Evolutionary conservation across 1,140 invertebrate species (phyloP).

Genomic region (Drosophila lini): DNA sequence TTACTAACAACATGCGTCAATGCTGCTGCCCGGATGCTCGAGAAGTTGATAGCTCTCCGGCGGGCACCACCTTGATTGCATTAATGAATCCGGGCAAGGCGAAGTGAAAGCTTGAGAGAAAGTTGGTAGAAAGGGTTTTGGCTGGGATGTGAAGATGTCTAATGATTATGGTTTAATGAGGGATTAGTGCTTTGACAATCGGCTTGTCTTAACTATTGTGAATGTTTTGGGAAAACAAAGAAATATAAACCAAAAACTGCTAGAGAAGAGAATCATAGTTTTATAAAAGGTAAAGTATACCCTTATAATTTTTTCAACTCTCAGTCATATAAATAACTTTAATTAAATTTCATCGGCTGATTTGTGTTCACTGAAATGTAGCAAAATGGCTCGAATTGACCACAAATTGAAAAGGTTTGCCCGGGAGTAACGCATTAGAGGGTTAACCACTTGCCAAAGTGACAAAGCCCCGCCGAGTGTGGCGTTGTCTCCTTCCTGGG

Average conservation of each 20-base stretch:
- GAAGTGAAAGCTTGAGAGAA: background rate
- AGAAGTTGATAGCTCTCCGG: background rate
- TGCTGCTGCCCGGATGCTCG: constrained; percentile 4
- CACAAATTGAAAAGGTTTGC: constrained; percentile 44
- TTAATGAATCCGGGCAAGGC: constrained; percentile 1
- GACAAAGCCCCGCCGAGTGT: constrained; percentile 7
- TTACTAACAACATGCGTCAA: constrained; percentile 73
- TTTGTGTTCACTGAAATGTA: background rate
- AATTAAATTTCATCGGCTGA: background rate
- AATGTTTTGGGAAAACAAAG: background rate
- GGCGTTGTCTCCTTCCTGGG: constrained; percentile 30
- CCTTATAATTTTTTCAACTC: background rate
- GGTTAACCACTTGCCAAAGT: constrained; percentile 21
- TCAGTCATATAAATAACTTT: background rate
- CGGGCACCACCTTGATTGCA: constrained; percentile 27
- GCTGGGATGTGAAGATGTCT: background rate
- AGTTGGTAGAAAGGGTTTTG: constrained; percentile 1
- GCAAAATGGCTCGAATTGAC: constrained; percentile 46
- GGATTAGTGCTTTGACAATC: background rate
- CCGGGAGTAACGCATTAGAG: constrained; percentile 11
- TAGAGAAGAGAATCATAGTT: too few species aligned
- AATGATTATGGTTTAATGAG: background rate
- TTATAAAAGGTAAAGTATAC: too few species aligned
- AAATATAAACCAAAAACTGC: background rate
- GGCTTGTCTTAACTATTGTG: background rate